Base-by-base conservation (phyloP, 2,797 vertebrate species). In the Cossypha dichroa region DNA sequence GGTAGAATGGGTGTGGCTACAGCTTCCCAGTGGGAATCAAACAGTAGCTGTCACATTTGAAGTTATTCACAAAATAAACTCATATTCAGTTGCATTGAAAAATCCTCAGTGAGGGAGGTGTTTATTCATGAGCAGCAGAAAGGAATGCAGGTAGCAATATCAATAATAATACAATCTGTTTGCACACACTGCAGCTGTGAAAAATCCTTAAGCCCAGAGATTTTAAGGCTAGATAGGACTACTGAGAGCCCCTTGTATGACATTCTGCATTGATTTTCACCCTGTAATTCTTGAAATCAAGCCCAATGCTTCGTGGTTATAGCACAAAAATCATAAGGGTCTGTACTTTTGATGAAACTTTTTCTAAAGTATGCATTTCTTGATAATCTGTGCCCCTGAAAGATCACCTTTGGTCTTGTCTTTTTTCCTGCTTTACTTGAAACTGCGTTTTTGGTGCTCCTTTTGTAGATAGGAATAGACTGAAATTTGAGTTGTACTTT, bases 1-100 rank as follows among this genome's bases (percentile, higher is more conserved):
- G 40, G 66, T 40, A 81, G 78, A 77, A 55, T 0, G 10, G 21
- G 43, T 41, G 34, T 0, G 0, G 34, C 33, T 0, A 0, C 48
- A 34, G 23, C 25, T 86, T 82, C 58, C 40, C 68, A 62, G 11
- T 4, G 15, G 34, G 73, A 93, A 81, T 48, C 26, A 40, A 81
- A 46, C 11, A 28, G 51, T 34, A 74, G 51, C 74, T 82, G 59
- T 59, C 2, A 4, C 56, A 60, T 48, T 36, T 68, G 43, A 54
- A 64, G 28, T 54, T 88, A 63, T 69, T 92, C 54, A 73, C 75
- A 76, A 90, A 83, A 66, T 23, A 88, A 83, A 85, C 10, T 85
- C 8, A 1, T 62, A 54, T 80, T 79, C 8, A 8, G 48, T 34
- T 73, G 62, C 45, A 46, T 2, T 75, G 48, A 66, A 69, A 95